Base-by-base conservation (phyloP, 2,113 vertebrate genomes). In the Sceloporus tristichus region DNA sequence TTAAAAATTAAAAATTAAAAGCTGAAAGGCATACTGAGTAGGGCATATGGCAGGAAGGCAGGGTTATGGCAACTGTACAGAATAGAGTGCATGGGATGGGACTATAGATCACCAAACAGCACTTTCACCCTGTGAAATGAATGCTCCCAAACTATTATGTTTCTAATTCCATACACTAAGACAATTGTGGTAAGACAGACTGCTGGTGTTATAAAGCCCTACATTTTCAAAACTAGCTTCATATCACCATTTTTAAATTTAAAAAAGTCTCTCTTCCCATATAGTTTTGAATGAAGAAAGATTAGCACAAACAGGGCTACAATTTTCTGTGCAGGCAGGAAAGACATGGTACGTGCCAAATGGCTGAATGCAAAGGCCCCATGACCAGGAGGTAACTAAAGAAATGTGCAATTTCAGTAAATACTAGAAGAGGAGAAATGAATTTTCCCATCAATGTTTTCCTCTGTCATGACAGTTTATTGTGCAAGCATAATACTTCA, bases 381-480 rank as follows among this genome's bases (percentile, higher is more conserved):
- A 14, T 65, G 38, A 16, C 59, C 16, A 62, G 59, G n/a, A 68
- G 42, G 42, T 66, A 86, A 82, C 66, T 85, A 71, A 71, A 82
- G 48, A 82, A 62, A 70, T 21, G 68, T 62, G 59, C 59, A 62
- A 62, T 62, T 85, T 86, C 79, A 82, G 42, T 59, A 34, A 18
- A 48, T 82, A 81, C 54, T 82, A 70, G 84, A 78, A 77, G 9
- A 70, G 11, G 6, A 85, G 6, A n/a, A 27, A 66, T 70, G n/a
- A 25, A 7, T 48, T 48, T 21, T 86, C 42, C 59, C 62, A 88
- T n/a, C 29, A 42, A 85, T 82, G 42, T 73, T 23, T 77, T 82
- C 16, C 68, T n/a, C 81, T 85, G 85, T 40, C n/a, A 68, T 71
- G 86, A 42, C 27, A 29, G 59, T 42, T 81, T 85, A 68, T 48